These are phyloP conservation scores for Emydoidea blandingii DNA, from an alignment of 2,797 vertebrate species.

Conservation along the genomic window DNA sequence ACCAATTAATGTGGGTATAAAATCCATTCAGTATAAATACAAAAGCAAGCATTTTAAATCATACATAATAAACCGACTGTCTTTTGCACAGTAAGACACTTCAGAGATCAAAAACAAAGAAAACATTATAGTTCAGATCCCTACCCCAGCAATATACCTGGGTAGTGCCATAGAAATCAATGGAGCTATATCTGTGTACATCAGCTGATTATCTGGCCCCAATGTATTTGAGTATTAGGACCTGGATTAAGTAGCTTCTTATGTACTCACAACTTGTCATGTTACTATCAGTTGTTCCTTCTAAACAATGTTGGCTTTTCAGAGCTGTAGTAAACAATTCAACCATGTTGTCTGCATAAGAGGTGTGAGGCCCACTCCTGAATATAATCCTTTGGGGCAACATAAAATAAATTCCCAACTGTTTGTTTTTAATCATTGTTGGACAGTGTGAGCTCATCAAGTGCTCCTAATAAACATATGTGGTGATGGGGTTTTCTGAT, in stretches of 20 bases:
- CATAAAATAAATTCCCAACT: background rate
- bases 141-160: background rate
- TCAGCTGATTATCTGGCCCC: background rate
- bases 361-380: background rate
- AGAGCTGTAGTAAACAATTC: background rate
- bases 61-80: background rate
- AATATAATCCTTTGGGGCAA: background rate
- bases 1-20: accelerated
- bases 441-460: background rate
- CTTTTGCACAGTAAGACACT: background rate
- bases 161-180: accelerated
- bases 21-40: background rate
- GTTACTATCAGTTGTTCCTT: accelerated
- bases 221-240: background rate
- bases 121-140: background rate
- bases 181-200: accelerated
- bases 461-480: background rate
- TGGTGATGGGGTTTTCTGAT: background rate
- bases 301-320: background rate
- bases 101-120: background rate
- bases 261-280: accelerated
- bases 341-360: background rate
- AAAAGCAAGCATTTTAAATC: background rate
- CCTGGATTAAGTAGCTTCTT: background rate
- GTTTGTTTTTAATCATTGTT: background rate